Percentiles rank a stretch among this genome's conserved stretches.
Evolutionary conservation across 2,888 invertebrate genomes (phyloP).

Genomic region (Stenodera caucasica): DNA sequence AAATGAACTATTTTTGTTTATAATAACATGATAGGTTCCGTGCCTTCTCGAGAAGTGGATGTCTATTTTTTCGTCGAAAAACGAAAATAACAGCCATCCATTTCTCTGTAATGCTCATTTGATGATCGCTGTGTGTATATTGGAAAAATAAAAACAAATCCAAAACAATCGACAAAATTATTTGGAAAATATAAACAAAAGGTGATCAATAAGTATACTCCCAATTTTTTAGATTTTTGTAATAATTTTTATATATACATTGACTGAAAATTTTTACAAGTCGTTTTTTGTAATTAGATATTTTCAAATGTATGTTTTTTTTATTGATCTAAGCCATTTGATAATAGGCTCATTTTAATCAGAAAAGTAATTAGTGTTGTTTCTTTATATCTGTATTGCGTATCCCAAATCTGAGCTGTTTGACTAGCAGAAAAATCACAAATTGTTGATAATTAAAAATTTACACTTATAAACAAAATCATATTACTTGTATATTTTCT

Average conservation of each 20-base stretch:
- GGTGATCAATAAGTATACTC: conserved; percentile 43
- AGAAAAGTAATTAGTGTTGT: conserved; percentile 38
- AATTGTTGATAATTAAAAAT: conserved; percentile 30
- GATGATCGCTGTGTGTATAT: conserved; percentile 17
- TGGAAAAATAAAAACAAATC: neutral
- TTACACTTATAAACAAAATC: conserved; percentile 28
- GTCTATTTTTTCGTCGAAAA: neutral
- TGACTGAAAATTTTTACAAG: conserved; percentile 49
- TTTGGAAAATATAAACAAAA: conserved; percentile 12
- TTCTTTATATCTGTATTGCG: conserved; percentile 48
- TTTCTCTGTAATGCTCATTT: neutral
- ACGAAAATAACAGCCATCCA: neutral
- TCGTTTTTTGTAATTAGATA: conserved; percentile 46
- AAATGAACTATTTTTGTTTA: conserved; percentile 46
- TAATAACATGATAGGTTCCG: conserved; percentile 48
- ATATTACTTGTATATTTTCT: conserved; percentile 45
- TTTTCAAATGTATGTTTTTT: conserved; percentile 49
- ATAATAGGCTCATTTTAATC: conserved; percentile 40
- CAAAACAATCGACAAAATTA: too few relatives aligned
- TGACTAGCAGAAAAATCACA: conserved; percentile 54
- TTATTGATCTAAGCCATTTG: conserved; percentile 52
- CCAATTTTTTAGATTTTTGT: conserved; percentile 35
- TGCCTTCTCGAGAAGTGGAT: conserved; percentile 48
- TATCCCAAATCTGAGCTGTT: conserved; percentile 56
- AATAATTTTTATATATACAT: conserved; percentile 41